Base-by-base conservation (phyloP, 2,113 vertebrate species). In the Shinisaurus crocodilurus region DNA sequence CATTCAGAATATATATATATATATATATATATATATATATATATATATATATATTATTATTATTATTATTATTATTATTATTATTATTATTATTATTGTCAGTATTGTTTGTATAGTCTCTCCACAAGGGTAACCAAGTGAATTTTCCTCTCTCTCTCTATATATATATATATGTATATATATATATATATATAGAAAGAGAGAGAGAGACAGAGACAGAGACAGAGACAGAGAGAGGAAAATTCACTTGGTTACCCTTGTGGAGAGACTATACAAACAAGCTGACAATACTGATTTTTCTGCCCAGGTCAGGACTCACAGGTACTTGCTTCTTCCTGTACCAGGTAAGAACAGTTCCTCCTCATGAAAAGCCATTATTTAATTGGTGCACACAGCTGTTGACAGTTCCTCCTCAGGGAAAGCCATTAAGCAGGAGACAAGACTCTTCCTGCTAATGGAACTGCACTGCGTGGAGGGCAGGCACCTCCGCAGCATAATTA, bases 371-470 rank as follows among this genome's bases (percentile, higher is more conserved):
- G 77, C 70, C 40, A 89, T 60, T 63, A 76, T 84, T 89, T 89
- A 84, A 89, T 67, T 67, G 88, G 70, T 13, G 23, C 54, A 82
- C 37, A 1, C 50, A 40, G 32, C 80, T 32, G 70, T 91, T 88
- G 94, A 86, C 50, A 89, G 23, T 27, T 25, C 48, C 27, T 90
- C 90, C 57, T 87, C 34, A 0, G 69, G 85, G 70, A 87, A 77
- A 67, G n/a, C 57, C 40, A 83, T 48, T 69, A 65, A 57, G 32
- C 69, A 32, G 77, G 25, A 88, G 65, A n/a, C 67, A 77, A 0
- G 0, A 65, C 92, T 90, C 40, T 63, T 85, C 25, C 88, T 72
- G 84, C 65, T 54, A 69, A 88, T 92, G 20, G 1, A 54, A 90
- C n/a, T 6, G 18, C 85, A 10, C 75, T 29, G 79, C 50, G 88